phyloP scores from a whole-genome alignment of 2,113 vertebrate genomes.

The Apodemus speciosus region DNA sequence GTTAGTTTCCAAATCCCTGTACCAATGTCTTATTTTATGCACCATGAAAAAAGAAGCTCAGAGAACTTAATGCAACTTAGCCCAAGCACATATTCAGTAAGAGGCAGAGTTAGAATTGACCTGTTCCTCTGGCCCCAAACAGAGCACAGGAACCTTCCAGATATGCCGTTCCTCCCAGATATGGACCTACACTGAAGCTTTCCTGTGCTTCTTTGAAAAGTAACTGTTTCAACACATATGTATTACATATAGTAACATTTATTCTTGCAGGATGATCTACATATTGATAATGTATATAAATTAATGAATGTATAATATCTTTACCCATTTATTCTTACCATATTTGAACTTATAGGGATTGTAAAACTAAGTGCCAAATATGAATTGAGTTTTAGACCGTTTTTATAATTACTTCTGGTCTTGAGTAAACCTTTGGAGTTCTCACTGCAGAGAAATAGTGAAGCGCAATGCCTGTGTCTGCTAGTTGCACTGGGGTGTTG shows the following conservation, averaged over 20 bases:
- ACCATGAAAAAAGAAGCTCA: constrained; percentile 30
- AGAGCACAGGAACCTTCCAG: constrained; percentile 48
- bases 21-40: not conserved
- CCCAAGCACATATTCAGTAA: not conserved
- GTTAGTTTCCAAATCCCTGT: constrained; percentile 33
- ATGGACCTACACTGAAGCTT: not conserved
- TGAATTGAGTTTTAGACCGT: not conserved
- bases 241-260: not conserved
- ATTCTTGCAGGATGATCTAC: not conserved
- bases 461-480: not conserved
- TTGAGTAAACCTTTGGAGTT: constrained; percentile 14
- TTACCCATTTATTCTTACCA: not conserved
- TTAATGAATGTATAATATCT: not conserved
- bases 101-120: constrained; percentile 41
- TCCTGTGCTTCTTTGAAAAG: constrained; percentile 36
- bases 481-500: not conserved
- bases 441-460: not conserved
- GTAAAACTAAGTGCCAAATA: constrained; percentile 5
- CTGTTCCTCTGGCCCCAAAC: not conserved
- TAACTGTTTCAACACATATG: not conserved
- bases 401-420: not conserved
- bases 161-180: not conserved
- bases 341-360: constrained; percentile 12
- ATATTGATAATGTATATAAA: not conserved
- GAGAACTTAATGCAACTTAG: constrained; percentile 26